A percentile compares a stretch with the other conserved stretches of the same genome.
These are phyloP conservation scores for Oscheius onirici DNA, from an alignment of 2,888 invertebrate genomes.

Conservation along the genomic window DNA sequence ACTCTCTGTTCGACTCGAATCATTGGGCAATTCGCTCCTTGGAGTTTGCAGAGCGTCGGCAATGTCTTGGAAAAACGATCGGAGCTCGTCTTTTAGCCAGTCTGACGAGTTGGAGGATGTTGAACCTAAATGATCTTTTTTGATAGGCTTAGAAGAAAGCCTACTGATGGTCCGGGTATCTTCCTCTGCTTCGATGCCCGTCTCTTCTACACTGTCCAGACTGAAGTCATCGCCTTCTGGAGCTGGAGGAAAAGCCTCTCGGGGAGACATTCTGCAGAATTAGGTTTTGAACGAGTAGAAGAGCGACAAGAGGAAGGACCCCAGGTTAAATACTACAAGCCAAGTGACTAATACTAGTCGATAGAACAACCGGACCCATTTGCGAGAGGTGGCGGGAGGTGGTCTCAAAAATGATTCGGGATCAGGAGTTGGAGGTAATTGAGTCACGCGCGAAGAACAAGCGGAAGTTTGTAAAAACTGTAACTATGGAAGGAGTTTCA, in stretches of 20 bases:
- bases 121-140: not conserved
- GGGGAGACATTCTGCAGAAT: constrained; percentile 13
- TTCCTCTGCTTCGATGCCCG: not conserved
- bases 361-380: constrained; percentile 19
- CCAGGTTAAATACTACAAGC: too few relatives aligned
- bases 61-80: constrained; percentile 2
- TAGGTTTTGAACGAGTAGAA: too few relatives aligned
- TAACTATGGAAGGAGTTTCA: too few relatives aligned
- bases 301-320: too few relatives aligned
- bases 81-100: constrained; percentile 10
- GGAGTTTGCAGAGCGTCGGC: constrained; percentile 28
- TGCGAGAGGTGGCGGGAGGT: not conserved
- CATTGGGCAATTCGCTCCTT: not conserved
- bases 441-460: too few relatives aligned
- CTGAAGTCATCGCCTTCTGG: not conserved
- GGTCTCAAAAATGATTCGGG: too few relatives aligned
- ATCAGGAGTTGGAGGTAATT: too few relatives aligned
- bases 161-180: not conserved
- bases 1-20: constrained; percentile 33
- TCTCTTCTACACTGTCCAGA: not conserved
- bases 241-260: constrained; percentile 4
- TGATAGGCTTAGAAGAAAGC: not conserved
- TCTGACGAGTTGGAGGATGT: not conserved
- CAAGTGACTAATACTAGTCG: too few relatives aligned
- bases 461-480: too few relatives aligned